A percentile compares a stretch with the other conserved stretches of the same genome.
Evolutionary conservation across 2,888 invertebrate genomes (phyloP).

Genomic region (Chrysomela aeneicollis): DNA sequence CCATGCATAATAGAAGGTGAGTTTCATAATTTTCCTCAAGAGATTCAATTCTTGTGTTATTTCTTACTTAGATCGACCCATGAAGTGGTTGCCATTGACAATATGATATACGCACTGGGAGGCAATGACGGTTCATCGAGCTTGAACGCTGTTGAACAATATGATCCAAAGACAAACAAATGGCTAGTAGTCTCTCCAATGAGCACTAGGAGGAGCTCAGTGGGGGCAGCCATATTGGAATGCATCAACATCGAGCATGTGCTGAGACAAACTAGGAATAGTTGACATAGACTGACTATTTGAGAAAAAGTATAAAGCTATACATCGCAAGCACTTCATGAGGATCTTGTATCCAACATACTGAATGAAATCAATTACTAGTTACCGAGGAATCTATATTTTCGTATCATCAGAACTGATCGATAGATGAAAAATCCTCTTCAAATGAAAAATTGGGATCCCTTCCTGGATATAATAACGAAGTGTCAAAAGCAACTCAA

Average conservation of each 20-base stretch:
- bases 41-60: too few species aligned
- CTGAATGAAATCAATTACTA: too few species aligned
- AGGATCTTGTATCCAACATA: too few species aligned
- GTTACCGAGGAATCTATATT: too few species aligned
- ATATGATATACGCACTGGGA: slow-evolving; percentile 70
- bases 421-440: too few species aligned
- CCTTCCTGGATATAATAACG: too few species aligned
- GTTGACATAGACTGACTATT: slow-evolving; percentile 42
- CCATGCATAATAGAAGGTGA: slow-evolving; percentile 73
- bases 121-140: slow-evolving; percentile 77
- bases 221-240: slow-evolving; percentile 72
- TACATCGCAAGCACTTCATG: not conserved
- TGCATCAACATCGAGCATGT: slow-evolving; percentile 67
- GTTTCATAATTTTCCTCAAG: too few species aligned
- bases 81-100: slow-evolving; percentile 72
- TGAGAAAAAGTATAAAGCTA: slow-evolving; percentile 11
- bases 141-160: slow-evolving; percentile 73
- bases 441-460: too few species aligned
- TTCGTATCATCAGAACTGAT: too few species aligned
- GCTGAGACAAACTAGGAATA: slow-evolving; percentile 46
- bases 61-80: slow-evolving; percentile 68
- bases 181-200: slow-evolving; percentile 74
- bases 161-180: slow-evolving; percentile 70
- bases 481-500: too few species aligned
- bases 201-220: slow-evolving; percentile 70